These are phyloP conservation scores for Amphipoea oculea DNA, from an alignment of 2,888 invertebrate genomes.

Conservation along the genomic window DNA sequence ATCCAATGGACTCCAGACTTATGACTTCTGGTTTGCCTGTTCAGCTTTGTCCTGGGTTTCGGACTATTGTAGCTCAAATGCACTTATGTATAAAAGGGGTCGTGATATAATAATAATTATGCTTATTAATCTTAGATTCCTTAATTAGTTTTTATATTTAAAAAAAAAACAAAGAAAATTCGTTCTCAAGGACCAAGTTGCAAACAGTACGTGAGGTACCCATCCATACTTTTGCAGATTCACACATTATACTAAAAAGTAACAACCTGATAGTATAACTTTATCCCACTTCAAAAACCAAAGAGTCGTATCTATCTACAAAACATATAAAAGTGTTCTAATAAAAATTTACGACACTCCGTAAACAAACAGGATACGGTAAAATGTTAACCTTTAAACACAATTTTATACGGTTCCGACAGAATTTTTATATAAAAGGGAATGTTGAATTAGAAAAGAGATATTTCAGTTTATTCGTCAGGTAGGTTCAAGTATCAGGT, in stretches of 20 bases:
- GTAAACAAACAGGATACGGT: constrained; percentile 41
- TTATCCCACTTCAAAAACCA: constrained; percentile 37
- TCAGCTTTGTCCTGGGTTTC: not conserved
- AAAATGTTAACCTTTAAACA: constrained; percentile 56
- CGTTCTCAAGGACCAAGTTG: not conserved
- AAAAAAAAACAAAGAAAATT: not conserved
- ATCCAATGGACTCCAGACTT: not conserved
- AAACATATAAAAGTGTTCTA: constrained; percentile 33
- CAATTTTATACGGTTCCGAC: constrained; percentile 43
- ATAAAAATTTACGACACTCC: constrained; percentile 55
- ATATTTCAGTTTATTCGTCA: constrained; percentile 66
- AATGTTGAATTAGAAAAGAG: constrained; percentile 62
- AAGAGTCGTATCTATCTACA: constrained; percentile 8
- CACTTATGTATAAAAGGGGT: not conserved
- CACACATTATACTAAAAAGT: constrained; percentile 51
- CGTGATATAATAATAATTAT: not conserved
- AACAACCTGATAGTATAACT: constrained; percentile 33
- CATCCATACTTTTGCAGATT: constrained; percentile 11
- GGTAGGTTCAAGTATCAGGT: constrained; percentile 51
- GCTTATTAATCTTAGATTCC: not conserved
- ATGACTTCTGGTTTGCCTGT: not conserved
- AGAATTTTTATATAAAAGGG: constrained; percentile 52
- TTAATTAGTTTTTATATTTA: not conserved
- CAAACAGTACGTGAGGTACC: not conserved
- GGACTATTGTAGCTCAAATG: not conserved